Evolutionary conservation across 2,797 vertebrate genomes (phyloP).

Genomic region (Megaceryle alcyon): DNA sequence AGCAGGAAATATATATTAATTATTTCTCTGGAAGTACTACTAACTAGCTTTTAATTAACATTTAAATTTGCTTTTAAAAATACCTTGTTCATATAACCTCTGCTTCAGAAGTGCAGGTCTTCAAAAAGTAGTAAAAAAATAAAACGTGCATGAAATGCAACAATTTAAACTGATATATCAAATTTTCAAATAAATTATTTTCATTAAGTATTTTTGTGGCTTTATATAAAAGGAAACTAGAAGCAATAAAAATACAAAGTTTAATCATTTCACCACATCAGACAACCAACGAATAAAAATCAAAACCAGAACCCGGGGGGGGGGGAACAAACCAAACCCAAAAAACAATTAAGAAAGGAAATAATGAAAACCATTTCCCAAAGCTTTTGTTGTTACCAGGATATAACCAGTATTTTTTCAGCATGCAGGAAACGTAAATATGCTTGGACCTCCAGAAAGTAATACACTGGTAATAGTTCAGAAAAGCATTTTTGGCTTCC

Average conservation of each 20-base stretch:
- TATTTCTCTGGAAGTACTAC: not conserved
- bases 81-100: not conserved
- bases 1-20: not conserved
- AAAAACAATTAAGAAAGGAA: not conserved
- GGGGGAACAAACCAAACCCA: not conserved
- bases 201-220: not conserved
- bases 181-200: not conserved
- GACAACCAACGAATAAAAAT: not conserved
- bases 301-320: not conserved
- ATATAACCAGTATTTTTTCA: not conserved
- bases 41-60: not conserved
- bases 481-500: not conserved
- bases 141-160: not conserved
- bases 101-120: not conserved
- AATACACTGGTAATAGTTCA: not conserved
- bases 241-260: not conserved
- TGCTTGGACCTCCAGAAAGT: not conserved
- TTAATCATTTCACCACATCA: not conserved
- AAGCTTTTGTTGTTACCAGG: not conserved
- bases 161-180: not conserved
- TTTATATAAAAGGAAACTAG: not conserved
- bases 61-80: not conserved
- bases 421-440: not conserved
- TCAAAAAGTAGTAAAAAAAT: not conserved
- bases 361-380: not conserved